Evolutionary conservation across 2,888 invertebrate species (phyloP), one percentile per base, ranked within the genome.

Genomic region (Ametastegia equiseti): DNA sequence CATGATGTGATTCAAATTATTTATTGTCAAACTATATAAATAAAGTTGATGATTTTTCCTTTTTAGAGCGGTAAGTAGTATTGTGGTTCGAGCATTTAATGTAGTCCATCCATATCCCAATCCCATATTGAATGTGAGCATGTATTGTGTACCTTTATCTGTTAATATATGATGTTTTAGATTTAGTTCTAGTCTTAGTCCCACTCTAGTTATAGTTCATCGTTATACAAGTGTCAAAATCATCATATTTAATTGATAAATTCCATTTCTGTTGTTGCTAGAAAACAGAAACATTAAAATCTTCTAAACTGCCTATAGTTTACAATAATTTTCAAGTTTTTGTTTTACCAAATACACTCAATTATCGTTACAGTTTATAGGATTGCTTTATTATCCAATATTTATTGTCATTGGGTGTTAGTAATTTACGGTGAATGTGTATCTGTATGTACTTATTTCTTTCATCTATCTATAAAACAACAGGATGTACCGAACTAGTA

Each of bases 21-120:
- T 78, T 78, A 78, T 78, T 27, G 23, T 63, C 78, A 63, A 60
- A 39, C 78, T 39, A 23, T 75, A n/a, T n/a, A n/a, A n/a, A n/a
- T n/a, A 54, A 54, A 33, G 54, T 75, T 54, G 54, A 75, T 45
- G 54, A 54, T 75, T 75, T 60, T 78, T n/a, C 42, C 42, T 42
- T 78, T n/a, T 57, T 78, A 78, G 78, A 78, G 78, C 33, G 78
- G 78, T 78, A 78, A 78, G 78, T 78, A 78, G 60, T 27, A 60
- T 60, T 63, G 39, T 27, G 75, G 33, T 54, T 54, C 19, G 30
- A 75, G 54, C 13, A 36, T 75, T 50, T 54, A 30, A 75, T 36
- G 75, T 75, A 75, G 50, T 54, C 36, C 33, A 3, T 67, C n/a
- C 39, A 15, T 15, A 42, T 75, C 54, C 54, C 15, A 36, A 54